Percentiles rank a stretch among this genome's conserved stretches.
These are phyloP conservation scores for Halocynthia roretzi DNA, from an alignment of 23 tunicate genomes.

Conservation along the genomic window DNA sequence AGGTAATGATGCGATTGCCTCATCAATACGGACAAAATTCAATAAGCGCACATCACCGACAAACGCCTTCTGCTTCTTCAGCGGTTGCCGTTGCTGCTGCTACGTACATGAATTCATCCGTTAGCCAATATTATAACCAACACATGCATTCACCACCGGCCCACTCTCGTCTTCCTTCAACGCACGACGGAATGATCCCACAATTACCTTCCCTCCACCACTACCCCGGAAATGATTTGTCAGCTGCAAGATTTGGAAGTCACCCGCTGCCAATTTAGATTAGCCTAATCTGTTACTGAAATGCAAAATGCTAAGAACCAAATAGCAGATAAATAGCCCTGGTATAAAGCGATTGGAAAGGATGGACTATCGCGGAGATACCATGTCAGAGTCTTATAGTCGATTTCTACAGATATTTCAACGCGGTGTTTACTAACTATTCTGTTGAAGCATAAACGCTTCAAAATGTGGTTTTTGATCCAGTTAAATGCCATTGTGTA, in stretches of 20 bases:
- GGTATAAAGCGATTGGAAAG: too few species aligned
- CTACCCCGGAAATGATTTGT: slow-evolving; percentile 1
- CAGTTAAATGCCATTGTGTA: too few species aligned
- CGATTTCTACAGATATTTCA: too few species aligned
- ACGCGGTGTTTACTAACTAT: too few species aligned
- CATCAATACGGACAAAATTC: slow-evolving; percentile 13
- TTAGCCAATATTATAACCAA: slow-evolving; percentile 11
- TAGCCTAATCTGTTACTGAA: too few species aligned
- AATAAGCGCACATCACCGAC: background rate
- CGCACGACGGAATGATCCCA: slow-evolving; percentile 21
- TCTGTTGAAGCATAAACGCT: too few species aligned
- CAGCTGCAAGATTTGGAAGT: slow-evolving; percentile 15
- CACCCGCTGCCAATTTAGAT: background rate
- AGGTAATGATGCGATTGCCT: slow-evolving; percentile 28
- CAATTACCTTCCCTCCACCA: slow-evolving; percentile 9
- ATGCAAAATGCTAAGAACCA: too few species aligned
- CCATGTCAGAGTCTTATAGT: too few species aligned
- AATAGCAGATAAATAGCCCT: too few species aligned
- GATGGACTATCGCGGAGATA: too few species aligned
- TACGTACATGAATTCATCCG: slow-evolving; percentile 7
- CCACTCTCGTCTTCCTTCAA: slow-evolving; percentile 1
- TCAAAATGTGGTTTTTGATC: too few species aligned
- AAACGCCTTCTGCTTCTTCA: background rate
- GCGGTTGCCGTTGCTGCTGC: slow-evolving; percentile 18
- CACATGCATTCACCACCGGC: slow-evolving; percentile 14